Evolutionary conservation across 2,797 vertebrate species (phyloP).

Genomic region (Anguilla anguilla): DNA sequence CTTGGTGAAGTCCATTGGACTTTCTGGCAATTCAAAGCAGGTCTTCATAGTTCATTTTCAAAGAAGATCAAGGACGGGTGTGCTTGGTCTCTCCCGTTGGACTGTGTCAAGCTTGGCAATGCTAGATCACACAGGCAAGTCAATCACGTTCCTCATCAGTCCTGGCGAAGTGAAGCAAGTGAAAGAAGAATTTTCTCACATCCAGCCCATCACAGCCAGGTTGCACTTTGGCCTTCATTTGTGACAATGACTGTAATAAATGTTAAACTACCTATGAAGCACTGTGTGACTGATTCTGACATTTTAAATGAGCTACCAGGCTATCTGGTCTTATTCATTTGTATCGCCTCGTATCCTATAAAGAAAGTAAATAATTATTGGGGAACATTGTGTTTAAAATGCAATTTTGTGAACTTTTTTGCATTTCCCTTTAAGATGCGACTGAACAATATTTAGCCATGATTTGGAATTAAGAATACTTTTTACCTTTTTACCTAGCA

Average conservation of each 20-base stretch:
- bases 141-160: background rate
- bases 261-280: background rate
- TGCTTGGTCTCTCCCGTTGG: background rate
- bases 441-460: background rate
- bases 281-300: background rate
- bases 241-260: background rate
- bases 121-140: background rate
- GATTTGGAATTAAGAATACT: background rate
- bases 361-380: background rate
- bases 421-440: background rate
- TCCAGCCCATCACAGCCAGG: background rate
- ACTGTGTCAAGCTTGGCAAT: slow-evolving; percentile 5
- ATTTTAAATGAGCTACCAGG: background rate
- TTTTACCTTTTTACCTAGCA: background rate
- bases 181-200: background rate
- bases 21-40: background rate
- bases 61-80: background rate
- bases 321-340: background rate
- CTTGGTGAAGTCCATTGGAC: background rate
- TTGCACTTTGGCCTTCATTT: background rate
- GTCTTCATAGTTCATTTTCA: background rate
- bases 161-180: background rate
- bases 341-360: background rate
- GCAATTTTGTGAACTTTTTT: background rate
- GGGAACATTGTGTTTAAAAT: background rate